Conservation (phyloP, 2,797 vertebrate genomes). For the Siniperca undulata region DNA sequence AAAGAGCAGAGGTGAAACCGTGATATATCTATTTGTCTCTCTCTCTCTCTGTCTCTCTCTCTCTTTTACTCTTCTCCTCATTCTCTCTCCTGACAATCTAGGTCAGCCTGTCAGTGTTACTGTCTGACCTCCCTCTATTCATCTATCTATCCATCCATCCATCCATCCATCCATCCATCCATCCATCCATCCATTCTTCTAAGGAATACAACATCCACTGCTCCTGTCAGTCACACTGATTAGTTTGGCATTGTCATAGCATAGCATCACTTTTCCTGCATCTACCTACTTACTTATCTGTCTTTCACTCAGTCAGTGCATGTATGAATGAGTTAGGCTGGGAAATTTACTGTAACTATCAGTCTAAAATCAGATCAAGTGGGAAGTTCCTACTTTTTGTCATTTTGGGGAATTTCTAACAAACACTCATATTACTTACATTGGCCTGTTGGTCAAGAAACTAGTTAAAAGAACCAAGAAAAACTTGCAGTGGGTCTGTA, state of each 20-base stretch:
- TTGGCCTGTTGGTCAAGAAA: neutral
- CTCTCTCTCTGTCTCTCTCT: neutral
- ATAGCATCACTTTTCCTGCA: conserved; percentile 18
- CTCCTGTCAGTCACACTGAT: conserved; percentile 46
- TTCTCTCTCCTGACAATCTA: conserved; percentile 12
- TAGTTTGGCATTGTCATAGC: conserved; percentile 35
- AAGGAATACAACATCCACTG: conserved; percentile 21
- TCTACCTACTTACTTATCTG: conserved; percentile 18
- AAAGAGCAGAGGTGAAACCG: conserved; percentile 48
- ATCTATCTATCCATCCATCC: conserved; percentile 12
- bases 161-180: conserved; percentile 11
- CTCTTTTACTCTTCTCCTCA: conserved; percentile 4
- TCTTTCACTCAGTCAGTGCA: conserved; percentile 17
- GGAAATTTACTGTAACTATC: neutral
- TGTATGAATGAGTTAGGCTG: neutral
- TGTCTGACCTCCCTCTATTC: conserved; percentile 15
- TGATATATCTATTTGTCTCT: conserved; percentile 27
- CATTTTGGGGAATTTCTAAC: neutral
- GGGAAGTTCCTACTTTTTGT: neutral
- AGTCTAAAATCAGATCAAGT: neutral
- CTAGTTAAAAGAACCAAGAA: neutral
- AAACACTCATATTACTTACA: neutral
- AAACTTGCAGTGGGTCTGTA: neutral
- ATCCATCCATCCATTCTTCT: conserved; percentile 7
- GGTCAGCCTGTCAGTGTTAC: conserved; percentile 37